Conservation (phyloP, 2,113 vertebrate genomes). For the Grallaria varia region DNA sequence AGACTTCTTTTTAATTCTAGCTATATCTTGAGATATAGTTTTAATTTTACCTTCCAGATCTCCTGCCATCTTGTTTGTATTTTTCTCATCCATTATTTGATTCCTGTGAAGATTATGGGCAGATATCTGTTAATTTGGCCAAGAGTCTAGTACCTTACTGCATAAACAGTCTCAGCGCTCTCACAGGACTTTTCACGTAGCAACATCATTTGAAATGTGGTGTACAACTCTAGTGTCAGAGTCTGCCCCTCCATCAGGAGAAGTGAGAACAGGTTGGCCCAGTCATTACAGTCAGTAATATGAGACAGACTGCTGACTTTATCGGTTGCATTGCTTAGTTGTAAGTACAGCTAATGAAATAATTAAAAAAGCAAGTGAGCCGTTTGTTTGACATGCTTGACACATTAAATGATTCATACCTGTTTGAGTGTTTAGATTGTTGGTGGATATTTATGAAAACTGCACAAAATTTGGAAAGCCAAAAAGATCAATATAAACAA, state of each 20-base stretch:
- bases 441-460: neutral
- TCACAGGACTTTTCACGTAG: neutral
- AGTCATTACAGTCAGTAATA: neutral
- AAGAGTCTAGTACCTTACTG: neutral
- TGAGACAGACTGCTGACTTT: neutral
- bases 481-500: neutral
- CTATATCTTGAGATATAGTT: neutral
- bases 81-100: neutral
- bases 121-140: neutral
- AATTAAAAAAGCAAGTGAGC: neutral
- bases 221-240: neutral
- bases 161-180: neutral
- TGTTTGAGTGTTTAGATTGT: neutral
- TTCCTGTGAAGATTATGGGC: neutral
- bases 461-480: neutral
- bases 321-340: neutral
- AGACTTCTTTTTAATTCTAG: neutral
- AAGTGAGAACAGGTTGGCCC: neutral
- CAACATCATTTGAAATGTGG: neutral
- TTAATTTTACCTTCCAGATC: neutral
- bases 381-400: neutral
- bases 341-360: neutral
- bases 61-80: neutral
- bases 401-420: neutral
- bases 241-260: neutral